Conservation (phyloP, 2,113 vertebrate species). For the Tamias sibiricus region DNA sequence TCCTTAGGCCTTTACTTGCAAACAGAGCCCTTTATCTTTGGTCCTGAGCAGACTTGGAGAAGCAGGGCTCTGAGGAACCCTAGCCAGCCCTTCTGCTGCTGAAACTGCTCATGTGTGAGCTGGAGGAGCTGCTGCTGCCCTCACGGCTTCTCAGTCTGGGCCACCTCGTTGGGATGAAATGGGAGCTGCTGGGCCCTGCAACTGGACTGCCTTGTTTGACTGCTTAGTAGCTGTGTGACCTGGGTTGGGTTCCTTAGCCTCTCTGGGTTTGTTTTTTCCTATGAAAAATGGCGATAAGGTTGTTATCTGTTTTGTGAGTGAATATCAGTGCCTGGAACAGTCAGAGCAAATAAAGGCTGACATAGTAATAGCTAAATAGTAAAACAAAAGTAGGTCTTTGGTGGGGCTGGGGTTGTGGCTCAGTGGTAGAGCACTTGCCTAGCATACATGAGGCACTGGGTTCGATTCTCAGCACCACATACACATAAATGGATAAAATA, state of each 20-base stretch:
- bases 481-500: too few relatives aligned
- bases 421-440: too few relatives aligned
- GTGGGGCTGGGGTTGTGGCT: too few relatives aligned
- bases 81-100: not conserved
- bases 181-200: not conserved
- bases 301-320: not conserved
- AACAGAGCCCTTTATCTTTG: not conserved
- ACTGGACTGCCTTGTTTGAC: too few relatives aligned
- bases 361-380: not conserved
- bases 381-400: not conserved
- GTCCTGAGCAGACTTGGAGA: not conserved
- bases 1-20: slow-evolving; percentile 11
- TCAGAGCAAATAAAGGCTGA: not conserved
- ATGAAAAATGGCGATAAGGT: not conserved
- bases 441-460: too few relatives aligned
- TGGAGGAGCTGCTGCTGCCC: not conserved
- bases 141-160: not conserved
- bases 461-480: too few relatives aligned
- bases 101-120: not conserved
- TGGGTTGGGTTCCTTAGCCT: not conserved
- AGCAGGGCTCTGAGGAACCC: not conserved
- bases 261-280: not conserved
- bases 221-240: not conserved
- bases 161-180: not conserved
- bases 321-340: not conserved